Percentiles rank a stretch among this genome's conserved stretches.
Evolutionary conservation across 2,888 invertebrate genomes (phyloP).

Genomic region (Griposia aprilina): DNA sequence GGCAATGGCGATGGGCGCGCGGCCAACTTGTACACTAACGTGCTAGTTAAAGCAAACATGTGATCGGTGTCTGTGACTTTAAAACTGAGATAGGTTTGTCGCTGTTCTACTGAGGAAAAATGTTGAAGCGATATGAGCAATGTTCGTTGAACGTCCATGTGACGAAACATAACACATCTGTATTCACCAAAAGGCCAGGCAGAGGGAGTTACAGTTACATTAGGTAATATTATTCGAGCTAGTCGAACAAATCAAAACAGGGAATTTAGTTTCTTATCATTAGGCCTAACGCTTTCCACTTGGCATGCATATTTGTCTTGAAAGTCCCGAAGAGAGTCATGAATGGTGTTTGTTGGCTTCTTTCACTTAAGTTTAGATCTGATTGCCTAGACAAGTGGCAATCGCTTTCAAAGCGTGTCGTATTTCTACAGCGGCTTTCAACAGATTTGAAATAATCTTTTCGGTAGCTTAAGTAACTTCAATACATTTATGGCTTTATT

Average conservation of each 20-base stretch:
- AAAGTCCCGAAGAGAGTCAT: neutral
- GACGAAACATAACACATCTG: no score
- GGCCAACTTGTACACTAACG: constrained; percentile 42
- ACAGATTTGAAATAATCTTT: neutral
- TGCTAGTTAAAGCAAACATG: constrained; percentile 42
- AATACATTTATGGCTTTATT: neutral
- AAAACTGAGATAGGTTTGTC: neutral
- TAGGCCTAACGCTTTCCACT: neutral
- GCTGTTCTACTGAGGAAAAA: neutral
- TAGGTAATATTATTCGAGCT: neutral
- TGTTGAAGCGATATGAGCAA: neutral
- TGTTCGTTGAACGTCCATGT: neutral
- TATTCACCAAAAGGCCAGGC: no score
- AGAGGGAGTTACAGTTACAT: neutral
- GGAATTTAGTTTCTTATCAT: neutral
- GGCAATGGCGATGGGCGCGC: constrained; percentile 25
- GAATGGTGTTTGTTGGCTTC: neutral
- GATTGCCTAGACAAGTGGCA: neutral
- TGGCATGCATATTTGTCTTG: neutral
- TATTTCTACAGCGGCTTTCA: neutral
- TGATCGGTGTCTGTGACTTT: constrained; percentile 29
- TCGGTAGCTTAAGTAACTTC: neutral
- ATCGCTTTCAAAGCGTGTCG: neutral
- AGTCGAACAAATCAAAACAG: neutral
- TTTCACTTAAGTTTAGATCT: neutral